phyloP scores from a whole-genome alignment of 2,113 vertebrate genomes.

The Myiagra hebetior region DNA sequence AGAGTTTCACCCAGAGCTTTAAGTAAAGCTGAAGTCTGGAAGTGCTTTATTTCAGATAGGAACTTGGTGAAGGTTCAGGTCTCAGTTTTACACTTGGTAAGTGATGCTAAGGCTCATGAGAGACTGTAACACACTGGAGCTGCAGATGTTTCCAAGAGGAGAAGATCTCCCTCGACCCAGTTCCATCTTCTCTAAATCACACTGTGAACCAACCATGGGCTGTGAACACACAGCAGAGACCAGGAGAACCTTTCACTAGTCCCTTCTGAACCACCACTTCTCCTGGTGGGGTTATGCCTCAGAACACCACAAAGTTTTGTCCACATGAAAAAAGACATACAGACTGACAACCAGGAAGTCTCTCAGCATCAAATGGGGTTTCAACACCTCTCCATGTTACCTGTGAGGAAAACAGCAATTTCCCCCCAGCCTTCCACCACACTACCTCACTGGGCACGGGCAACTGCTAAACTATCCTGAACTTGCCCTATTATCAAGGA shows the following conservation, averaged over 20 bases:
- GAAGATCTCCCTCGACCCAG: not conserved
- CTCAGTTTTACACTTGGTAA: not conserved
- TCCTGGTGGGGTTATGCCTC: not conserved
- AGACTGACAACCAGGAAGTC: not conserved
- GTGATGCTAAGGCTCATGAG: not conserved
- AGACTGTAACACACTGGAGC: not conserved
- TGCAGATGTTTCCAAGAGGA: not conserved
- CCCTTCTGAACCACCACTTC: not conserved
- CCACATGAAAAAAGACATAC: not conserved
- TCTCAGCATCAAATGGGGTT: not conserved
- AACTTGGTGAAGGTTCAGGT: not conserved
- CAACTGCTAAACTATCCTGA: not conserved
- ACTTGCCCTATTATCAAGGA: not conserved
- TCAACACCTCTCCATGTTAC: fast-evolving
- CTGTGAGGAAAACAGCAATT: fast-evolving
- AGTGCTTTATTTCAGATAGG: not conserved
- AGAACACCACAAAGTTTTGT: not conserved
- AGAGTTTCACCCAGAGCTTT: not conserved
- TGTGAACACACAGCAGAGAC: not conserved
- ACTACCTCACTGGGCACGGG: not conserved
- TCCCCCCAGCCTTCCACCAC: not conserved
- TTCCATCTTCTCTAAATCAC: not conserved
- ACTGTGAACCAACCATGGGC: not conserved
- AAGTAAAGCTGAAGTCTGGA: not conserved
- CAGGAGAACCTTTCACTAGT: not conserved